Evolutionary conservation across 1,140 invertebrate species (phyloP).

Genomic region (Ectropis grisescens): DNA sequence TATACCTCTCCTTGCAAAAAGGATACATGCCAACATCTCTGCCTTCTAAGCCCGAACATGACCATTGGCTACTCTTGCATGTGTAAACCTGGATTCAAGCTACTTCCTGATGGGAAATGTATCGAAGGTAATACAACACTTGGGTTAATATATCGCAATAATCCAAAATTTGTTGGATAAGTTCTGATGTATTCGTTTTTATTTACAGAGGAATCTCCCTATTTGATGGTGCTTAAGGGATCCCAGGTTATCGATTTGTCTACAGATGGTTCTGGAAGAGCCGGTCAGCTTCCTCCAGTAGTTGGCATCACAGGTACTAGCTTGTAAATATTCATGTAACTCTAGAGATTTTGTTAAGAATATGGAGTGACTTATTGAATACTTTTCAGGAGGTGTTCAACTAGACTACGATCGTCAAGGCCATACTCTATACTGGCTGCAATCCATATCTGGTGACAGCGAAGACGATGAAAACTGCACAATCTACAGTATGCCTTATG

Average conservation of each 20-base stretch:
- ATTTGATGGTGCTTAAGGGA: slow-evolving; percentile 92
- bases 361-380: too few relatives aligned
- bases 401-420: slow-evolving; percentile 93
- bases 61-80: slow-evolving; percentile 86
- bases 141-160: too few relatives aligned
- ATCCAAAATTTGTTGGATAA: too few relatives aligned
- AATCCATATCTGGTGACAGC: slow-evolving; percentile 79
- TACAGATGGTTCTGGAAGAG: slow-evolving; percentile 80
- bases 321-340: too few relatives aligned
- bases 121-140: slow-evolving; percentile 76
- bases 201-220: slow-evolving; percentile 87
- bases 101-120: slow-evolving; percentile 79
- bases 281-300: slow-evolving; percentile 87
- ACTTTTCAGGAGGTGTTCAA: slow-evolving; percentile 81
- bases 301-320: slow-evolving; percentile 85
- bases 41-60: slow-evolving; percentile 84
- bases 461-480: slow-evolving; percentile 84
- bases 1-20: slow-evolving; percentile 86
- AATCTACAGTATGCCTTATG: slow-evolving; percentile 86
- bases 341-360: too few relatives aligned
- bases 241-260: slow-evolving; percentile 90
- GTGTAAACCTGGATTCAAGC: slow-evolving; percentile 90
- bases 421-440: slow-evolving; percentile 88
- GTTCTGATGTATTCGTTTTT: too few relatives aligned
- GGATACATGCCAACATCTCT: slow-evolving; percentile 90